phyloP scores from a whole-genome alignment of 1,140 invertebrate genomes.

The Bombus turneri region DNA sequence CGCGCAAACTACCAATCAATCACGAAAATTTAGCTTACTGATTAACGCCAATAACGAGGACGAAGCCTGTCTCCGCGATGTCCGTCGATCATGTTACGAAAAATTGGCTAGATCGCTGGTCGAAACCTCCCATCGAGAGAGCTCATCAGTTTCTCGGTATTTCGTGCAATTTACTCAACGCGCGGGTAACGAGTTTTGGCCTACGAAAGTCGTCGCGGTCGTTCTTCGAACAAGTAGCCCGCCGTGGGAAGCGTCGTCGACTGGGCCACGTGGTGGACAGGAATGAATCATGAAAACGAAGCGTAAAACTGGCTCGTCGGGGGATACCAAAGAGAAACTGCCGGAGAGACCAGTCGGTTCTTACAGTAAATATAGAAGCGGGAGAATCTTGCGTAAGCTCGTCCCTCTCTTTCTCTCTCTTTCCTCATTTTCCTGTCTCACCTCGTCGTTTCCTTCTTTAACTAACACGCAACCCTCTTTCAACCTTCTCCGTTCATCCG shows the following conservation, averaged over 20 bases:
- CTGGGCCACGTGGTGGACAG: constrained; percentile 47
- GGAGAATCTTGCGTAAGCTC: constrained; percentile 57
- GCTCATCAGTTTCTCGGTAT: constrained; percentile 10
- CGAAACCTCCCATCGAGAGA: background rate
- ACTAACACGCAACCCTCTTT: background rate
- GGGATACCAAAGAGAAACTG: constrained; percentile 38
- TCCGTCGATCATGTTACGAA: background rate
- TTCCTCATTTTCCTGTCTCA: background rate
- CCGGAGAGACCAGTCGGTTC: constrained; percentile 5
- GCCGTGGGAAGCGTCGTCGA: constrained; percentile 42
- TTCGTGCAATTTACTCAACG: constrained; percentile 18
- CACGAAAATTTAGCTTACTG: background rate
- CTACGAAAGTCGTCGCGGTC: constrained; percentile 38
- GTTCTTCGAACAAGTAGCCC: constrained; percentile 27
- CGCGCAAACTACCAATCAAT: background rate
- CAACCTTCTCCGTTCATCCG: background rate
- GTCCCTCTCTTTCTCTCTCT: constrained; percentile 16
- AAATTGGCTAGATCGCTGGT: background rate
- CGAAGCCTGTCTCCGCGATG: too few species aligned
- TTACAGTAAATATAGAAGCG: constrained; percentile 57
- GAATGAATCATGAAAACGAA: constrained; percentile 61
- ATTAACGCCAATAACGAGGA: background rate
- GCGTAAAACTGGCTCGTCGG: constrained; percentile 50
- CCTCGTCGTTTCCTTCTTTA: background rate
- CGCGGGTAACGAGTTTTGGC: constrained; percentile 19